Base-by-base conservation (phyloP, 2,797 vertebrate genomes). In the Intellagama lesueurii region DNA sequence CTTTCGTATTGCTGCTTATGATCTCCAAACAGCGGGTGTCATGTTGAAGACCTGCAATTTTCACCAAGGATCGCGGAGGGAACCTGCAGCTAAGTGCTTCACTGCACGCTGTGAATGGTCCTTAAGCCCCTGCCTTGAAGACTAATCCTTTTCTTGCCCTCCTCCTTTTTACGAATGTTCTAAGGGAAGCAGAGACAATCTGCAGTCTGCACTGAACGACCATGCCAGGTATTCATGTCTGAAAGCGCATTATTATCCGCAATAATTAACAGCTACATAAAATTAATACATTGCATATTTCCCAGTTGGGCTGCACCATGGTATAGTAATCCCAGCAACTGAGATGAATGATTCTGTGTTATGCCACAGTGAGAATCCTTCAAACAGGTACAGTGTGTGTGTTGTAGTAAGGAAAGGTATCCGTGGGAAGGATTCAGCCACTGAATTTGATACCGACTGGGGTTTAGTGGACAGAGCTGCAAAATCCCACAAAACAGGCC, bases 41-140 rank as follows among this genome's bases (percentile, higher is more conserved):
- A 28, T 87, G 44, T 73, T 77, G 79, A 90, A 90, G 72, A 60
- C 89, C 89, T 90, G 80, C 80, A 77, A 90, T 90, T 87, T 90
- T 83, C 80, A 77, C 32, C 32, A 76, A 77, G 60, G 64, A 72
- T 77, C 72, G 40, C 24, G 70, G 66, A 40, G 88, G 60, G 47
- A 86, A 77, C 70, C 85, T 85, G 86, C 64, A 4, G 79, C 64
- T 87, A 90, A 90, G 89, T 90, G 89, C 89, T 90, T 77, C 28
- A 32, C 32, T 82, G 47, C 85, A 56, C 30, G 49, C 79, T 87
- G 80, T 70, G 89, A 86, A 52, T 28, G 72, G 60, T 32, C 64
- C 89, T 83, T 83, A 87, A 90, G 72, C n/a, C 8, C 30, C 68
- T 89, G n/a, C 32, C 80, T 90, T 87, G 60, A n/a, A 82, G 66